phyloP scores from a whole-genome alignment of 2,888 invertebrate genomes.

The Drosophila tripunctata region DNA sequence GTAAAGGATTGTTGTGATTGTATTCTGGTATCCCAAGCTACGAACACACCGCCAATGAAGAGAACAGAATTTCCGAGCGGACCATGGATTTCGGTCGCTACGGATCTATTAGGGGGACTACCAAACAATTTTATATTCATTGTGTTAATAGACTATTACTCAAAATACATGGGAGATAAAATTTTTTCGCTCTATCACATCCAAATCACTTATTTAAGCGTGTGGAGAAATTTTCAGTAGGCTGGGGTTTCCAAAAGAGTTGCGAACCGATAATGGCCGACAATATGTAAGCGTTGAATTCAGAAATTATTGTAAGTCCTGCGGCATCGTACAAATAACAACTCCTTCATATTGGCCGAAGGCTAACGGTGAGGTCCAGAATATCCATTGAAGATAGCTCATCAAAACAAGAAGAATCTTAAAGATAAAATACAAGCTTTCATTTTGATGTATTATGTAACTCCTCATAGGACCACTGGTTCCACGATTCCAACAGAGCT shows the following conservation, averaged over 20 bases:
- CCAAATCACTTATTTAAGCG: neutral
- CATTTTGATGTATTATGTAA: constrained; percentile 10
- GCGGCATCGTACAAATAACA: neutral
- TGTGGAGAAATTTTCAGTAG: neutral
- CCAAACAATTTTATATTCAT: neutral
- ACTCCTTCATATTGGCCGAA: neutral
- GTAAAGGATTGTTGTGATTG: neutral
- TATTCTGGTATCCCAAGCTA: neutral
- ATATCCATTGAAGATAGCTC: neutral
- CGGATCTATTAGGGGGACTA: neutral
- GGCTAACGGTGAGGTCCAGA: constrained; percentile 15
- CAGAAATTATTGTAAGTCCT: neutral
- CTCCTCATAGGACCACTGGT: constrained; percentile 14
- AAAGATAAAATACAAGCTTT: constrained; percentile 13
- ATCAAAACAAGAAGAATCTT: too few species aligned
- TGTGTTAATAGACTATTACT: neutral
- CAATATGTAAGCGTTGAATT: neutral
- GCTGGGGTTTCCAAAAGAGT: neutral
- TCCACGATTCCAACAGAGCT: neutral
- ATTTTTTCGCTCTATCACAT: neutral
- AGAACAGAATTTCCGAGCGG: neutral
- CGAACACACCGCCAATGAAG: neutral
- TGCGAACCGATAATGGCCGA: neutral
- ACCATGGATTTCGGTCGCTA: neutral
- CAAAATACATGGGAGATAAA: neutral